Percentiles rank a stretch among this genome's conserved stretches.
phyloP scores from a whole-genome alignment of 2,888 invertebrate genomes.

The Lysandra coridon region DNA sequence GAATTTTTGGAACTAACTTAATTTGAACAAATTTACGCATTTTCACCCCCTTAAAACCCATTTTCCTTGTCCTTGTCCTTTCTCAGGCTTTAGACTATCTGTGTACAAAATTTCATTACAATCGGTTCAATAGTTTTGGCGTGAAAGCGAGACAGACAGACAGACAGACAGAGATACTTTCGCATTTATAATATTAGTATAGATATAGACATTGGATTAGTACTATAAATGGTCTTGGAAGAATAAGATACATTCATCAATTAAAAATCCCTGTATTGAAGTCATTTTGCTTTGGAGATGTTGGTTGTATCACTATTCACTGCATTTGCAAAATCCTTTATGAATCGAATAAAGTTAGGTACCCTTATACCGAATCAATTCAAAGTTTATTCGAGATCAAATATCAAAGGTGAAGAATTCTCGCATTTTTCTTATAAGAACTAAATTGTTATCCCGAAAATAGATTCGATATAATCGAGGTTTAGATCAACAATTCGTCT shows the following conservation, averaged over 20 bases:
- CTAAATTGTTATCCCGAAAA: background rate
- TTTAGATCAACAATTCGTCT: slow-evolving; percentile 3
- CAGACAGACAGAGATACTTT: too few relatives aligned
- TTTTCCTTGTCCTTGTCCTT: too few relatives aligned
- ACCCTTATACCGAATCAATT: background rate
- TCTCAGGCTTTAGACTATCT: too few relatives aligned
- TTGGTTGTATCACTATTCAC: background rate
- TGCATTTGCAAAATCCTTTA: background rate
- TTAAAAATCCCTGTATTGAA: background rate
- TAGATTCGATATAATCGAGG: slow-evolving; percentile 6
- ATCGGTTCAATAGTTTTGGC: too few relatives aligned
- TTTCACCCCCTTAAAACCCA: too few relatives aligned
- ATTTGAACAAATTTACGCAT: too few relatives aligned
- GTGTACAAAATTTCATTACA: too few relatives aligned
- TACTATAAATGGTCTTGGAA: background rate
- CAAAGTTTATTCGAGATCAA: background rate
- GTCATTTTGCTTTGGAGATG: background rate
- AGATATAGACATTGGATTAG: too few relatives aligned
- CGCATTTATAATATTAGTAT: too few relatives aligned
- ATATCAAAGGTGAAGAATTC: background rate
- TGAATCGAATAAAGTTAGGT: background rate
- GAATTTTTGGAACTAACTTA: too few relatives aligned
- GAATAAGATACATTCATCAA: background rate
- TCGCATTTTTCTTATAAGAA: slow-evolving; percentile 7
- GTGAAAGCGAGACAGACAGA: too few relatives aligned